Evolutionary conservation across 1,140 invertebrate genomes (phyloP).

Genomic region (Drosophila kohkoa): DNA sequence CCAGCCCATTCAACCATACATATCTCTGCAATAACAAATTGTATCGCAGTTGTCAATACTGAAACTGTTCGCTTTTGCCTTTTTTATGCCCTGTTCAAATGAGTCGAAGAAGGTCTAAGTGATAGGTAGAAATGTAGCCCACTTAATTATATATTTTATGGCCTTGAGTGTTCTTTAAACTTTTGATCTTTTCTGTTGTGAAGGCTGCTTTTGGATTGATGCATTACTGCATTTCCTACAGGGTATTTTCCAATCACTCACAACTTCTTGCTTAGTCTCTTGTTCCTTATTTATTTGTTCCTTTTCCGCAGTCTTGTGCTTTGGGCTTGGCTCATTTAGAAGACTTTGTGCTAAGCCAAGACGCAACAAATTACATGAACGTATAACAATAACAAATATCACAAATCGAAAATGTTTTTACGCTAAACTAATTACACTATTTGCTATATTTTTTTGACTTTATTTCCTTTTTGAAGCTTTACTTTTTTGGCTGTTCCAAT

Average conservation of each 20-base stretch:
- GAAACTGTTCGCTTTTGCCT: not conserved
- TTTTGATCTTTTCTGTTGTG: too few species aligned
- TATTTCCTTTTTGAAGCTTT: not conserved
- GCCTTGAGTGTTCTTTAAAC: too few species aligned
- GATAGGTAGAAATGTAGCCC: not conserved
- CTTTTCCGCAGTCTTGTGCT: constrained; percentile 5
- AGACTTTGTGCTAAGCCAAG: constrained; percentile 43
- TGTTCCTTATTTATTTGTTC: constrained; percentile 33
- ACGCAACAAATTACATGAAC: not conserved
- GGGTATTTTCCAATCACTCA: not conserved
- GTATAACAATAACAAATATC: constrained; percentile 56
- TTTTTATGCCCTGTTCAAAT: constrained; percentile 15
- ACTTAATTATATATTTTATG: not conserved
- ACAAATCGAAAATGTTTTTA: constrained; percentile 41
- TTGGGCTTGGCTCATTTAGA: constrained; percentile 54
- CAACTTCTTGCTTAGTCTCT: not conserved
- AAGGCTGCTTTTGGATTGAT: too few species aligned
- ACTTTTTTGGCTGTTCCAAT: not conserved
- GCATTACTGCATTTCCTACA: not conserved
- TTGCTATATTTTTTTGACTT: too few species aligned
- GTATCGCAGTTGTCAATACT: not conserved
- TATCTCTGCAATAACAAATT: constrained; percentile 10
- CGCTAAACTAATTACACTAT: constrained; percentile 23
- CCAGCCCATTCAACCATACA: constrained; percentile 13
- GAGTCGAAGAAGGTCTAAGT: not conserved